Evolutionary conservation across 1,140 invertebrate species (phyloP), one percentile per base, ranked within the genome.

Genomic region (Magallana angulata): DNA sequence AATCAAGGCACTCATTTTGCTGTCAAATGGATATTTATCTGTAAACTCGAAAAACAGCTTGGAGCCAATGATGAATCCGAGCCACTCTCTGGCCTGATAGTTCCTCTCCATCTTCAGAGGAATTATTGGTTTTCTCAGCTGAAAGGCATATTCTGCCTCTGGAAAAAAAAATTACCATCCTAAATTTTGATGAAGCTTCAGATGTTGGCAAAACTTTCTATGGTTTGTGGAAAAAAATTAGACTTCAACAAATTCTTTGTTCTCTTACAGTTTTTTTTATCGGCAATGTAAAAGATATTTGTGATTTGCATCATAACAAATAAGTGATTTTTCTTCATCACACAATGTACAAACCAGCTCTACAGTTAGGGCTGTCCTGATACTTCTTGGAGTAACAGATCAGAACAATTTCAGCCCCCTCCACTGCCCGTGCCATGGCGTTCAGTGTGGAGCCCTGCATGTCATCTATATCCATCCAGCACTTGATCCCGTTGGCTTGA

Each of bases 381-480:
- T 95, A 95, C 62, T 91, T 92, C 85, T 94, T 90, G 36, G 93
- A 93, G 91, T 94, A 93, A 57, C 92, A 92, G 18, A 93, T 90
- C 4, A 95, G 60, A 14, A 95, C 88, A 57, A 92, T 89, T 24
- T 89, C 82, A 7, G 93, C 89, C 9, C 91, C 88, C 82, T 95
- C 94, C 3, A 95, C 91, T 11, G 93, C 94, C 57, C 89, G 86
- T 1, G 94, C 94, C 94, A 94, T 94, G 11, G 93, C 91, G 84
- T 93, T 90, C 3, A 94, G 85, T n/a, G 92, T 94, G 2, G 91
- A 92, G 9, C 93, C 93, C n/a, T 91, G 92, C 92, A 93, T 93
- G 48, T 92, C 86, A 84, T 93, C 92, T n/a, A 92, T 89, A 76
- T 92, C 97, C 96, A 89, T 95, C 95, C 91, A 92, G 11, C 91